Evolutionary conservation across 2,888 invertebrate genomes (phyloP).

Genomic region (Nomada ferruginata): DNA sequence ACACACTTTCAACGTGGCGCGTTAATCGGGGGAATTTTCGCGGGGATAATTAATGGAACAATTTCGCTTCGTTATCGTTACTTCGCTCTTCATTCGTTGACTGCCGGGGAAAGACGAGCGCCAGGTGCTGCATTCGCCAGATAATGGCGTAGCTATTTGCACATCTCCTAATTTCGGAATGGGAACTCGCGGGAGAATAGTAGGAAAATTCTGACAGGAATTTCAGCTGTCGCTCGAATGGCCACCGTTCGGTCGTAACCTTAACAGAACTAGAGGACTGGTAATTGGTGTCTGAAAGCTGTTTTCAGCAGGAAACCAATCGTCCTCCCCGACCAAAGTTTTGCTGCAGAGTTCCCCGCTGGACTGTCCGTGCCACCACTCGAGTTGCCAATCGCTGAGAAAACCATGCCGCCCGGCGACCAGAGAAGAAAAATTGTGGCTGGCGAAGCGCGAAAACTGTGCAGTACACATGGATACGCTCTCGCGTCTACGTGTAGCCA

Average conservation of each 20-base stretch:
- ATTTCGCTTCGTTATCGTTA: conserved; percentile 7
- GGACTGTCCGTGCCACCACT: conserved; percentile 6
- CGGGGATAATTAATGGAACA: conserved; percentile 19
- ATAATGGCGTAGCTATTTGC: conserved; percentile 31
- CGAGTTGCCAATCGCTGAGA: conserved; percentile 24
- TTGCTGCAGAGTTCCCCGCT: conserved; percentile 20
- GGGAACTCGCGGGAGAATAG: conserved; percentile 8
- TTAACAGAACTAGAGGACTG: neutral
- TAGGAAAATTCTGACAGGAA: conserved; percentile 40
- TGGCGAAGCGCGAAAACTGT: conserved; percentile 40
- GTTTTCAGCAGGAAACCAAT: conserved; percentile 61
- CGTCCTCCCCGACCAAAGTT: conserved; percentile 48
- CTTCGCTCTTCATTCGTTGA: neutral
- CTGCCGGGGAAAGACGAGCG: neutral
- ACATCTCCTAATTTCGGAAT: conserved; percentile 37
- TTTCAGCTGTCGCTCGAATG: conserved; percentile 52
- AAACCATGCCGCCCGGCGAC: conserved; percentile 4
- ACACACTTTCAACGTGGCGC: neutral
- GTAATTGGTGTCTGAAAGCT: conserved; percentile 59
- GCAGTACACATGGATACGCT: conserved; percentile 1
- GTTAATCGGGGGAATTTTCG: conserved; percentile 2
- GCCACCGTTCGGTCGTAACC: conserved; percentile 24
- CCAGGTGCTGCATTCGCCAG: conserved; percentile 23
- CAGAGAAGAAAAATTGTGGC: conserved; percentile 45
- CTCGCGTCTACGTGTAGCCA: neutral